Conservation (phyloP, 2,797 vertebrate genomes). For the Crocodylus rhombifer region DNA sequence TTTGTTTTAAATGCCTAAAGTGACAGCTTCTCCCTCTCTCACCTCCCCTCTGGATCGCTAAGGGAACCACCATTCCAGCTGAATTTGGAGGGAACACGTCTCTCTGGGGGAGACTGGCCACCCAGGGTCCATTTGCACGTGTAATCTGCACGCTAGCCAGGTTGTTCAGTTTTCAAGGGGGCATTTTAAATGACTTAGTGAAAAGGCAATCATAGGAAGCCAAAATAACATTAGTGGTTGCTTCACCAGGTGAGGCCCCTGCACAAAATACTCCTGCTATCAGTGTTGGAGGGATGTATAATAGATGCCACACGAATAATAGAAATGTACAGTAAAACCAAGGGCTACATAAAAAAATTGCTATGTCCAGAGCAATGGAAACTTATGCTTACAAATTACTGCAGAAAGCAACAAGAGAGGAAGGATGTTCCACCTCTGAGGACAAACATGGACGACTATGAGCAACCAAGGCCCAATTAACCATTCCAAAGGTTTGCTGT, state of each 20-base stretch:
- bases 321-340: background rate
- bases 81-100: background rate
- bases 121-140: background rate
- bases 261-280: background rate
- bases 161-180: conserved; percentile 42
- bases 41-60: background rate
- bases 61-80: background rate
- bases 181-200: conserved; percentile 45
- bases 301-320: background rate
- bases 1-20: background rate
- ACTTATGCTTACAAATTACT: background rate
- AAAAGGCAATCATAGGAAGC: conserved; percentile 54
- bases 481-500: background rate
- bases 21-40: background rate
- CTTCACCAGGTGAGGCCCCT: background rate
- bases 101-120: background rate
- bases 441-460: too few relatives aligned
- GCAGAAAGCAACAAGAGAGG: background rate
- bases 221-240: background rate
- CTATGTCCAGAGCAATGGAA: background rate
- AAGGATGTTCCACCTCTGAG: background rate
- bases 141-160: background rate
- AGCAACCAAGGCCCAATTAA: background rate
- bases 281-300: background rate
- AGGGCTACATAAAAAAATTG: background rate